Evolutionary conservation across 2,113 vertebrate species (phyloP).

Genomic region (Anoura caudifer): DNA sequence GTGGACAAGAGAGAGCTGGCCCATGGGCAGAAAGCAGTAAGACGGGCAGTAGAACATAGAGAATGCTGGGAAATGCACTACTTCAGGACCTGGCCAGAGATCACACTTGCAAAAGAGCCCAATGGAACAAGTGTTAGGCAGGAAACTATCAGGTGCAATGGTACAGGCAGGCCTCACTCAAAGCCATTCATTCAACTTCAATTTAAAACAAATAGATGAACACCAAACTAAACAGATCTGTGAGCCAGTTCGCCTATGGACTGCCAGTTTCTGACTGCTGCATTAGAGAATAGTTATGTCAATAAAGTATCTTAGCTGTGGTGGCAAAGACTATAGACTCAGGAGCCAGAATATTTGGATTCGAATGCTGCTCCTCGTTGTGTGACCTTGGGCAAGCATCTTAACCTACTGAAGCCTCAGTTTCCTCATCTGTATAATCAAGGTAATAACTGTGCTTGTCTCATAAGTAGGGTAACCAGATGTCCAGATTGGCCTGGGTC

Average conservation of each 20-base stretch:
- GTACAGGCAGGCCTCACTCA: background rate
- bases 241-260: background rate
- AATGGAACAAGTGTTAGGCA: background rate
- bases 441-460: background rate
- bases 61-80: background rate
- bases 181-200: background rate
- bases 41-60: background rate
- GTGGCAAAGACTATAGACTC: background rate
- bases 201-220: background rate
- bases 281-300: background rate
- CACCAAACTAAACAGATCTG: background rate
- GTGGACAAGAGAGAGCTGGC: background rate
- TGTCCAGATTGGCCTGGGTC: background rate
- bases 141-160: background rate
- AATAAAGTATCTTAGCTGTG: background rate
- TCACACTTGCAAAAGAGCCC: background rate
- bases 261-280: background rate
- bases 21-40: background rate
- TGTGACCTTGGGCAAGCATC: background rate
- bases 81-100: background rate
- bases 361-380: background rate
- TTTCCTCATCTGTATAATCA: background rate
- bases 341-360: background rate
- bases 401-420: background rate
- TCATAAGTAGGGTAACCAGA: background rate